Evolutionary conservation across 2,888 invertebrate species (phyloP).

Genomic region (Lapara coniferarum): DNA sequence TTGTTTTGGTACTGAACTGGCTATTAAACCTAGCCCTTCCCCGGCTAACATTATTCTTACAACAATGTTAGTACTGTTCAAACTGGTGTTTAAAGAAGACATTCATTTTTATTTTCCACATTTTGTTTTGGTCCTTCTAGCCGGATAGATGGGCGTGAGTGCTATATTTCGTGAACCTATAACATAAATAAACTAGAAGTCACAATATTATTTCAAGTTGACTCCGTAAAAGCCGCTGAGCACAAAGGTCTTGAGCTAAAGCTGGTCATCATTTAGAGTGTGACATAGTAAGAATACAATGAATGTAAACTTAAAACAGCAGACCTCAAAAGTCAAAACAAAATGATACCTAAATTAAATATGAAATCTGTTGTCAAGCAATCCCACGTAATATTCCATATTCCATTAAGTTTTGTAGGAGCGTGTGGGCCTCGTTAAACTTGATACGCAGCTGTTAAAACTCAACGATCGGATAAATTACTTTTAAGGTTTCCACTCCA

Average conservation of each 20-base stretch:
- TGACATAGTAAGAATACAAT: too few relatives aligned
- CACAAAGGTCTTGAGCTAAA: too few relatives aligned
- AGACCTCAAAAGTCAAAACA: not conserved
- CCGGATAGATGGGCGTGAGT: too few relatives aligned
- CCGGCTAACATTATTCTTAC: not conserved
- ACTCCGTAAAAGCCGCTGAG: too few relatives aligned
- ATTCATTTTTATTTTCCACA: not conserved
- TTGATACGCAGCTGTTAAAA: constrained; percentile 18
- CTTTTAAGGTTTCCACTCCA: not conserved
- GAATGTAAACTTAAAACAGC: too few relatives aligned
- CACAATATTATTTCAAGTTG: too few relatives aligned
- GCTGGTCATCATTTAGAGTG: too few relatives aligned
- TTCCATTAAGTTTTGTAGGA: not conserved
- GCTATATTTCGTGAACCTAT: too few relatives aligned
- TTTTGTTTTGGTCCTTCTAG: not conserved
- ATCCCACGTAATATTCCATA: constrained; percentile 7
- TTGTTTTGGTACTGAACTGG: not conserved
- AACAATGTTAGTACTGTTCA: not conserved
- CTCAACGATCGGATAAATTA: constrained; percentile 18
- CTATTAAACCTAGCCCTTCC: not conserved
- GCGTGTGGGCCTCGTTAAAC: constrained; percentile 8
- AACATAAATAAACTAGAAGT: too few relatives aligned
- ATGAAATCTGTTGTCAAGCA: constrained; percentile 20
- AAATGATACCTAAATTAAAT: not conserved
- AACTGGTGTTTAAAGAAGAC: not conserved